Conservation (phyloP, 2,797 vertebrate genomes). For the Semaprochilodus insignis region DNA sequence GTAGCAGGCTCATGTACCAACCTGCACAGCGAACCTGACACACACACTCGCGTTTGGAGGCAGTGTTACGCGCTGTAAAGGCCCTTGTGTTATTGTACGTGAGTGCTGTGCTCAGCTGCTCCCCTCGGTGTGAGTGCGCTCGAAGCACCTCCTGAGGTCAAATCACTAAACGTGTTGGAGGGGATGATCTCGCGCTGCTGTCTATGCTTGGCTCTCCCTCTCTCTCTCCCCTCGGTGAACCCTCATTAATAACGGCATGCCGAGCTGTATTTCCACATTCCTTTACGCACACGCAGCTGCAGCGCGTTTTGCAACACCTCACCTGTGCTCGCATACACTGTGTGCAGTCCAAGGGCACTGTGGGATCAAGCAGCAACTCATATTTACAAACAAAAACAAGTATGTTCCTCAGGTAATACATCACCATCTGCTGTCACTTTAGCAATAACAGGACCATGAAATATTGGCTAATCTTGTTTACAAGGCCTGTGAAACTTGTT, state of each 20-base stretch:
- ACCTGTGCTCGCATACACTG: constrained; percentile 70
- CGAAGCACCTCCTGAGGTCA: constrained; percentile 8
- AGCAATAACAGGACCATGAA: too few relatives aligned
- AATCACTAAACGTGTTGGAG: constrained; percentile 6
- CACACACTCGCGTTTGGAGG: not conserved
- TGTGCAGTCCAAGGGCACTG: constrained; percentile 29
- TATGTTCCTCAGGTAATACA: not conserved
- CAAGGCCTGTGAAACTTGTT: not conserved
- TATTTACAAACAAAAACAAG: not conserved
- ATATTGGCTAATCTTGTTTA: not conserved
- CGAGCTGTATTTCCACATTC: constrained; percentile 99
- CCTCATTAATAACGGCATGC: constrained; percentile 86
- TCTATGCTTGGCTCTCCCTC: constrained; percentile 67
- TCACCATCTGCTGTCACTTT: not conserved
- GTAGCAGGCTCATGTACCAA: not conserved
- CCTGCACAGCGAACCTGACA: constrained; percentile 13
- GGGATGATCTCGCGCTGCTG: constrained; percentile 68
- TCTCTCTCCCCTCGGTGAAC: constrained; percentile 71
- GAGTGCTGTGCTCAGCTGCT: not conserved
- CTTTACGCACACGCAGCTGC: constrained; percentile 86
- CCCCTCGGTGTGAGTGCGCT: not conserved
- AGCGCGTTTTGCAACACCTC: constrained; percentile 85
- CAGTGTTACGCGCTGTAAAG: not conserved
- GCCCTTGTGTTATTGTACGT: not conserved
- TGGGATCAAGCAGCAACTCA: constrained; percentile 38